These are phyloP conservation scores for Momotus momota DNA, from an alignment of 2,797 vertebrate genomes.

Conservation along the genomic window DNA sequence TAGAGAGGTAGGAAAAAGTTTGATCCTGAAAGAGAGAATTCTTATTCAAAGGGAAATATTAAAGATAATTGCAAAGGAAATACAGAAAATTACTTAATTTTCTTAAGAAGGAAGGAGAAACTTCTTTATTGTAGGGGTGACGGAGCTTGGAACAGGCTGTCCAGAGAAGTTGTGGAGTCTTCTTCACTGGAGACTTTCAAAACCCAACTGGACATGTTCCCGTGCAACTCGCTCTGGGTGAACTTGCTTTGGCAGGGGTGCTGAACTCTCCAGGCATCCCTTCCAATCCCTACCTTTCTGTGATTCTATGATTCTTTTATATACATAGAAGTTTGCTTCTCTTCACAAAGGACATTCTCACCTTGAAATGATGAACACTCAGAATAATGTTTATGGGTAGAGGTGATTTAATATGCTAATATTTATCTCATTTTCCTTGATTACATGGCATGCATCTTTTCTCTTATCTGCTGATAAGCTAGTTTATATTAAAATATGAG, in stretches of 20 bases:
- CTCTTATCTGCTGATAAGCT: slow-evolving; percentile 62
- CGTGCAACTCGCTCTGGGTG: background rate
- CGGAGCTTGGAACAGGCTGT: background rate
- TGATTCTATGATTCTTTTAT: background rate
- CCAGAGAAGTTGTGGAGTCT: no score
- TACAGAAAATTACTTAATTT: background rate
- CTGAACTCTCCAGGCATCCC: background rate
- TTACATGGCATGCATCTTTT: slow-evolving; percentile 60
- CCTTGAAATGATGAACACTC: slow-evolving; percentile 12
- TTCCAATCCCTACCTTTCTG: background rate
- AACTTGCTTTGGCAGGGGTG: background rate
- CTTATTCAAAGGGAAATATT: slow-evolving; percentile 15
- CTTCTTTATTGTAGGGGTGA: background rate
- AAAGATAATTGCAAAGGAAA: slow-evolving; percentile 25
- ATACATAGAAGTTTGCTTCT: background rate
- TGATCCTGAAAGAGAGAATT: slow-evolving; percentile 18
- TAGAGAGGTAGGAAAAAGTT: slow-evolving; percentile 2
- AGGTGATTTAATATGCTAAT: slow-evolving; percentile 60
- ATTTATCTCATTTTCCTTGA: slow-evolving; percentile 72
- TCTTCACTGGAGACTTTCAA: background rate
- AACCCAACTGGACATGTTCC: background rate
- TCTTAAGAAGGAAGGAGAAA: background rate
- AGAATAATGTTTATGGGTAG: background rate
- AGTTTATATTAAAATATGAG: slow-evolving; percentile 69
- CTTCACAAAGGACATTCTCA: slow-evolving; percentile 43